Evolutionary conservation across 2,888 invertebrate species (phyloP), one percentile per base, ranked within the genome.

Genomic region (Cremastinae sp.): DNA sequence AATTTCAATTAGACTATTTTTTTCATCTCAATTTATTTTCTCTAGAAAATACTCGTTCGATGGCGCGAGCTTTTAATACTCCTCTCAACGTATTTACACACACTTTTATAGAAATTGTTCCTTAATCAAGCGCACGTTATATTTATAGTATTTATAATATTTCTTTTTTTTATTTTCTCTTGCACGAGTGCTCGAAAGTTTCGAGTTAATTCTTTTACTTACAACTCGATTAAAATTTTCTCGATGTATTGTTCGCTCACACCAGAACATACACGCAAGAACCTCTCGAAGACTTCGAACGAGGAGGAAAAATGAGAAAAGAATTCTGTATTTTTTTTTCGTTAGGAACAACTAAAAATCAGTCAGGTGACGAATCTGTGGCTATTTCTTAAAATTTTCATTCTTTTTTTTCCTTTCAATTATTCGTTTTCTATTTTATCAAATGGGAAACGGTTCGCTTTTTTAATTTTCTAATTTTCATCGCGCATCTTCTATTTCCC

Each of bases 61-160:
- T 68, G 53, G 45, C 45, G 55, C 41, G 62, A 18, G 18, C 20
- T 20, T 56, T 10, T 12, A 3, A 16, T 49, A 35, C 58, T 41
- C 10, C 62, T 35, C 55, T 16, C 39, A 61, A 66, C 70, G 69
- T 69, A 79, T 84, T 79, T 89, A 82, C 89, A 89, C 89, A 88
- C 80, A 83, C 86, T 85, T 18, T 10, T 20, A 22, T 51, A 86
- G 84, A 87, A 88, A 87, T 84, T 83, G 80, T 82, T 86, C 83
- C 82, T 78, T 74, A n/a, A 9, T 18, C 20, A 28, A 22, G 2
- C 22, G n/a, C 20, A 9, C 39, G 18, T 58, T 35, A 14, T 20
- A 37, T 37, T 56, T 41, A 20, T 41, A 58, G 41, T 12, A 12
- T 45, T 4, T 14, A 4, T 14, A n/a, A 5, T 77, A 74, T 79